A percentile compares a stretch with the other conserved stretches of the same genome.
Evolutionary conservation across 2,888 invertebrate species (phyloP).

Genomic region (Caenorhabditis sp.): DNA sequence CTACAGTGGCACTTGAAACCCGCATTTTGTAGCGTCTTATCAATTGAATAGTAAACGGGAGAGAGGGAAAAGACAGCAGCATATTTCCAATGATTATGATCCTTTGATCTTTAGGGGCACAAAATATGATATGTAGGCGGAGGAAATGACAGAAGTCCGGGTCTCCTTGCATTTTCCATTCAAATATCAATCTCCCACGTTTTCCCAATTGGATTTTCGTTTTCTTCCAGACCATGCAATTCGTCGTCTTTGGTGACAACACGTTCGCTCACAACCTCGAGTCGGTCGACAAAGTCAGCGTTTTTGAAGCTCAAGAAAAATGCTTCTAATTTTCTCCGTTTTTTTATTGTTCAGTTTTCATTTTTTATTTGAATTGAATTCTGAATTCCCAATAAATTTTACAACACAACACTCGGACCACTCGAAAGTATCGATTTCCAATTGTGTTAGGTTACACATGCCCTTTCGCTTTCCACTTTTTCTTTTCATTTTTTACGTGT

Average conservation of each 20-base stretch:
- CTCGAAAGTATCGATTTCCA: constrained; percentile 30
- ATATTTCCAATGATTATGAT: constrained; percentile 25
- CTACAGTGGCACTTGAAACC: not conserved
- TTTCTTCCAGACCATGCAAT: constrained; percentile 60
- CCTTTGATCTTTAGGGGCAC: constrained; percentile 40
- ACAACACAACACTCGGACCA: constrained; percentile 47
- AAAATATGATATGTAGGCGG: constrained; percentile 13
- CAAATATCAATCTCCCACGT: constrained; percentile 25
- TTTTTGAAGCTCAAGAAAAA: constrained; percentile 55
- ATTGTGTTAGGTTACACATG: constrained; percentile 15
- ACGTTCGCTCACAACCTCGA: constrained; percentile 42
- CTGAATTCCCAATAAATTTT: constrained; percentile 31
- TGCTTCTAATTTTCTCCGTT: constrained; percentile 37
- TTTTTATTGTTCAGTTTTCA: not conserved
- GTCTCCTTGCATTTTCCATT: not conserved
- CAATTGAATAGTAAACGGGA: not conserved
- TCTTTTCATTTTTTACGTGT: not conserved
- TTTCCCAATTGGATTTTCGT: constrained; percentile 14
- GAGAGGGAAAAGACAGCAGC: constrained; percentile 16
- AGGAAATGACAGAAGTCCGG: too few relatives aligned
- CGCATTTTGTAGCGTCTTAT: constrained; percentile 53
- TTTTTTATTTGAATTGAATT: not conserved
- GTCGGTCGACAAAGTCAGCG: constrained; percentile 46
- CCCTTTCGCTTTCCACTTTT: constrained; percentile 16
- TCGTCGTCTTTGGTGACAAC: constrained; percentile 50